A percentile compares a stretch with the other conserved stretches of the same genome.
These are phyloP conservation scores for Gallinago nigripennis DNA, from an alignment of 2,797 vertebrate genomes.

Conservation along the genomic window DNA sequence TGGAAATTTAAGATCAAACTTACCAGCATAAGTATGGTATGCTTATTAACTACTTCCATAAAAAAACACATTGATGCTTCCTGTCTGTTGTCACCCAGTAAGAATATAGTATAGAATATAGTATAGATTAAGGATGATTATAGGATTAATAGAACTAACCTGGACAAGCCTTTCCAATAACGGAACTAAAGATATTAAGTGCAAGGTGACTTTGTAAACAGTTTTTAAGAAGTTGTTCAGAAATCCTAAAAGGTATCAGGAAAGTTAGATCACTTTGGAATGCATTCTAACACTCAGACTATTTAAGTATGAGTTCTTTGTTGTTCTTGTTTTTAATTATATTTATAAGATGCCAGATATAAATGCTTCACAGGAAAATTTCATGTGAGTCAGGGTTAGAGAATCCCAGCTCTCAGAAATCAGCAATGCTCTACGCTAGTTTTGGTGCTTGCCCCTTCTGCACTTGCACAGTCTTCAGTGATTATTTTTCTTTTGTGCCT, in stretches of 20 bases:
- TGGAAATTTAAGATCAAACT: background rate
- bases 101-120: background rate
- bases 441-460: background rate
- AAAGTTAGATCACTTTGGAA: background rate
- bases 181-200: background rate
- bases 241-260: background rate
- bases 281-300: background rate
- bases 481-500: background rate
- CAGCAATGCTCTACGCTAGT: background rate
- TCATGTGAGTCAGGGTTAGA: background rate
- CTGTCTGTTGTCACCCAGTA: background rate
- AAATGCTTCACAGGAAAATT: background rate
- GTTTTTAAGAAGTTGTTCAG: background rate
- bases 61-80: background rate
- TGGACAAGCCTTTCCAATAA: background rate
- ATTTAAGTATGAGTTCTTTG: background rate
- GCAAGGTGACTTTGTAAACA: background rate
- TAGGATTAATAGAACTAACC: background rate
- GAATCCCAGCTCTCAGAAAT: background rate
- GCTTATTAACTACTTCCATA: background rate
- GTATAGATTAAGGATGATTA: background rate
- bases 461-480: background rate
- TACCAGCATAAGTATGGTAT: background rate
- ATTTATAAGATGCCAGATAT: background rate
- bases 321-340: background rate